Evolutionary conservation across 2,797 vertebrate species (phyloP).

Genomic region (Gephyroberyx darwinii): DNA sequence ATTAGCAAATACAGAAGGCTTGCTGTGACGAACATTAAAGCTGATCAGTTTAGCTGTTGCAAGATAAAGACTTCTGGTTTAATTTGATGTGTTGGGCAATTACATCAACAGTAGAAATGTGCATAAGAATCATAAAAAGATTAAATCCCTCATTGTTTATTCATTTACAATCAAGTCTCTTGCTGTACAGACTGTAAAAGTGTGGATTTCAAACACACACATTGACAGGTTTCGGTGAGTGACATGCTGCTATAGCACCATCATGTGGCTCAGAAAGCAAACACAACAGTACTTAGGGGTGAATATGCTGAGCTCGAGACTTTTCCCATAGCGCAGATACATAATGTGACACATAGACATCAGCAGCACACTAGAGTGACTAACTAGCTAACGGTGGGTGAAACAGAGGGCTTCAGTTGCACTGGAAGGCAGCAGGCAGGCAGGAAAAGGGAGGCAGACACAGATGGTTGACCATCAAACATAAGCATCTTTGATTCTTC

Average conservation of each 20-base stretch:
- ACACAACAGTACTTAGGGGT: conserved; percentile 6
- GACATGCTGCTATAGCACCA: conserved; percentile 81
- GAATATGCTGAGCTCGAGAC: conserved; percentile 8
- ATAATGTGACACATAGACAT: conserved; percentile 46
- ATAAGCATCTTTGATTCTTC: conserved; percentile 78
- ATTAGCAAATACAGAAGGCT: background rate
- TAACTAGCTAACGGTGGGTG: conserved; percentile 51
- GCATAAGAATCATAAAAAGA: conserved; percentile 25
- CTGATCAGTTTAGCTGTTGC: background rate
- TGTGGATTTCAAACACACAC: conserved; percentile 31
- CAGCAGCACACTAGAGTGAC: conserved; percentile 49
- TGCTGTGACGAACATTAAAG: no score
- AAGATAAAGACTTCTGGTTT: conserved; percentile 19
- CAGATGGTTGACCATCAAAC: conserved; percentile 82
- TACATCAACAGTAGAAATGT: conserved; percentile 27
- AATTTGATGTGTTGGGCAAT: conserved; percentile 21
- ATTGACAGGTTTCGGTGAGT: conserved; percentile 28
- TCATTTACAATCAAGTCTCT: conserved; percentile 41
- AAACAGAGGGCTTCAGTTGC: conserved; percentile 59
- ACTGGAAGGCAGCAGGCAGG: conserved; percentile 58
- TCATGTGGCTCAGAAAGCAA: conserved; percentile 72
- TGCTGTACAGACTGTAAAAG: conserved; percentile 21
- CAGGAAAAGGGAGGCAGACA: conserved; percentile 53
- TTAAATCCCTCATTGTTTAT: conserved; percentile 39
- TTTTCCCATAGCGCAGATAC: conserved; percentile 23